These are phyloP conservation scores for Saccostrea cuccullata DNA, from an alignment of 1,140 invertebrate species.

Conservation along the genomic window DNA sequence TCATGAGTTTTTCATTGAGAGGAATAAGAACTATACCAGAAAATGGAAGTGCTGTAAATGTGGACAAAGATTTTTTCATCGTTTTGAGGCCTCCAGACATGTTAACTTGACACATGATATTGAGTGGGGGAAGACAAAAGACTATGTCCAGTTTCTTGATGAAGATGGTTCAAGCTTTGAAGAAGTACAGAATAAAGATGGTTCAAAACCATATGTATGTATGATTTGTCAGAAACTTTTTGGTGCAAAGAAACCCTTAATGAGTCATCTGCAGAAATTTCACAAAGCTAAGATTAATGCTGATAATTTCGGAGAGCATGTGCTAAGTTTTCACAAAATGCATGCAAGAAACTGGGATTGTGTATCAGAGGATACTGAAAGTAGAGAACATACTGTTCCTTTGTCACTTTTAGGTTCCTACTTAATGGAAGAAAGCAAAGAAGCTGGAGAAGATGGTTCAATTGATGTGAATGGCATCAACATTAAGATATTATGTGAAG, in stretches of 20 bases:
- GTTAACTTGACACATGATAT: slow-evolving; percentile 5
- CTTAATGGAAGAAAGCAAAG: neutral
- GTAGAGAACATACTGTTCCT: neutral
- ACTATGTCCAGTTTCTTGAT: slow-evolving; percentile 37
- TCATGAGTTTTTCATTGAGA: slow-evolving; percentile 35
- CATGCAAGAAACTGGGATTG: slow-evolving; percentile 15
- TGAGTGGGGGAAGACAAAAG: slow-evolving; percentile 27
- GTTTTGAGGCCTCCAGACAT: slow-evolving; percentile 22
- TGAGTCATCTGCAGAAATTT: slow-evolving; percentile 21
- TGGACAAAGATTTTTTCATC: slow-evolving; percentile 30
- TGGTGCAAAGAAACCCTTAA: slow-evolving; percentile 14
- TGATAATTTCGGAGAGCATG: slow-evolving; percentile 22
- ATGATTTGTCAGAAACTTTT: slow-evolving; percentile 13
- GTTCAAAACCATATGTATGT: slow-evolving; percentile 22
- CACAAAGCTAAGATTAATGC: slow-evolving; percentile 8
- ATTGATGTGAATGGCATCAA: neutral
- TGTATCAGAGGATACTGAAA: neutral
- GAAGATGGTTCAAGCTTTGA: slow-evolving; percentile 4
- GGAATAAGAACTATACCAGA: slow-evolving; percentile 9
- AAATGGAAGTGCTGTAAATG: slow-evolving; percentile 31
- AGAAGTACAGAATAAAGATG: neutral
- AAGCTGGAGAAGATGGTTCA: neutral
- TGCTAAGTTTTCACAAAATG: slow-evolving; percentile 7
- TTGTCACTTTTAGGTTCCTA: neutral
- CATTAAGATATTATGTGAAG: neutral